Conservation (phyloP, 2,888 invertebrate genomes). For the Itoplectis maculator region DNA sequence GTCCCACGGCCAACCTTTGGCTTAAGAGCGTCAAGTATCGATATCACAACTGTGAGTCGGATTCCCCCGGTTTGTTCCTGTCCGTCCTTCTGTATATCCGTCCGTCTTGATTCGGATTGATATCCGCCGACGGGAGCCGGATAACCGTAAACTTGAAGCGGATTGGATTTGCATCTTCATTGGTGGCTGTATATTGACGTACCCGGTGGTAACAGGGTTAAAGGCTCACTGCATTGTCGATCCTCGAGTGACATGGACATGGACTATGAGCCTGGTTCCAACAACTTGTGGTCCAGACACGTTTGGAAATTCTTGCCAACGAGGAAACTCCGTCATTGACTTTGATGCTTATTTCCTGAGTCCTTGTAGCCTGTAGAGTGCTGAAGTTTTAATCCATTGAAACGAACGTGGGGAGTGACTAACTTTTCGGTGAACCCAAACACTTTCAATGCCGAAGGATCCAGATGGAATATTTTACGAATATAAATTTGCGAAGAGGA, state of each 20-base stretch:
- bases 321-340: too few relatives aligned
- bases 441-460: not conserved
- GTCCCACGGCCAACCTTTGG: conserved; percentile 25
- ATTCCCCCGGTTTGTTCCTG: conserved; percentile 9
- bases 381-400: not conserved
- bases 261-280: too few relatives aligned
- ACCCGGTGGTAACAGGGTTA: too few relatives aligned
- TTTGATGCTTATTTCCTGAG: too few relatives aligned
- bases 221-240: too few relatives aligned
- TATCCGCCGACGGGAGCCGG: not conserved
- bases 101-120: conserved; percentile 1
- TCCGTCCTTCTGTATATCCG: conserved; percentile 7
- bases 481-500: not conserved
- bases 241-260: too few relatives aligned
- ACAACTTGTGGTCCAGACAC: too few relatives aligned
- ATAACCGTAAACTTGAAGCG: too few relatives aligned
- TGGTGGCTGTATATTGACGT: too few relatives aligned
- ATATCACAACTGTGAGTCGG: conserved; percentile 36
- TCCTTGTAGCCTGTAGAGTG: too few relatives aligned
- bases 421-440: not conserved
- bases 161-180: too few relatives aligned
- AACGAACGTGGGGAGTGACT: not conserved
- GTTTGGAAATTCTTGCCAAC: too few relatives aligned
- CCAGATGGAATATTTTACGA: not conserved
- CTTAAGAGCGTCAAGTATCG: conserved; percentile 30